Percentiles rank a stretch among this genome's conserved stretches.
Conservation (phyloP, 2,113 vertebrate genomes). For the Apteryx mantelli region DNA sequence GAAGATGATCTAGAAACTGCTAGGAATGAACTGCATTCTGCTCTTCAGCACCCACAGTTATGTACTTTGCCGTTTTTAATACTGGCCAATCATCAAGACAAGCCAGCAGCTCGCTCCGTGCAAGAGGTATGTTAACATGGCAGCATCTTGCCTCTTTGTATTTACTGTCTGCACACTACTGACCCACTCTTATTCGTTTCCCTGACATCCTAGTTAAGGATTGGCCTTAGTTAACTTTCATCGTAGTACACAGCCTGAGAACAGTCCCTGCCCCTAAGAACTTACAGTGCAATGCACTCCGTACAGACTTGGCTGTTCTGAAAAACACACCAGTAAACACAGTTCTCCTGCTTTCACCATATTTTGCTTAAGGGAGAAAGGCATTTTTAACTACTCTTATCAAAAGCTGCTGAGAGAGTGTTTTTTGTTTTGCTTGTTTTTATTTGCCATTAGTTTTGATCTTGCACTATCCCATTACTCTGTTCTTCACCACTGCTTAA, state of each 20-base stretch:
- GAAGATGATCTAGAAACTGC: conserved; percentile 94
- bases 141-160: not conserved
- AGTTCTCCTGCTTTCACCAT: not conserved
- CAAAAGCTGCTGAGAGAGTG: not conserved
- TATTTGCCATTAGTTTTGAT: conserved; percentile 24
- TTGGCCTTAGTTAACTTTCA: not conserved
- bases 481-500: conserved; percentile 27
- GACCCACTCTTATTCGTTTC: not conserved
- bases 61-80: conserved; percentile 98
- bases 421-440: not conserved
- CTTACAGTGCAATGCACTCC: not conserved
- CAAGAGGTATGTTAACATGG: conserved; percentile 87
- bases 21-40: conserved; percentile 94
- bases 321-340: not conserved
- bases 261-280: not conserved
- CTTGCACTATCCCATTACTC: not conserved
- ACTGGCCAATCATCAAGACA: conserved; percentile 98
- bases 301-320: not conserved
- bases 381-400: not conserved
- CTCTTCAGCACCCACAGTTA: conserved; percentile 96
- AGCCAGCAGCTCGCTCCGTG: conserved; percentile 91
- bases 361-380: not conserved
- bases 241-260: not conserved
- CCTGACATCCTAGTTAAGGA: not conserved
- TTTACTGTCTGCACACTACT: not conserved